Conservation (phyloP, 2,888 invertebrate species). For the Lutraria lutraria region DNA sequence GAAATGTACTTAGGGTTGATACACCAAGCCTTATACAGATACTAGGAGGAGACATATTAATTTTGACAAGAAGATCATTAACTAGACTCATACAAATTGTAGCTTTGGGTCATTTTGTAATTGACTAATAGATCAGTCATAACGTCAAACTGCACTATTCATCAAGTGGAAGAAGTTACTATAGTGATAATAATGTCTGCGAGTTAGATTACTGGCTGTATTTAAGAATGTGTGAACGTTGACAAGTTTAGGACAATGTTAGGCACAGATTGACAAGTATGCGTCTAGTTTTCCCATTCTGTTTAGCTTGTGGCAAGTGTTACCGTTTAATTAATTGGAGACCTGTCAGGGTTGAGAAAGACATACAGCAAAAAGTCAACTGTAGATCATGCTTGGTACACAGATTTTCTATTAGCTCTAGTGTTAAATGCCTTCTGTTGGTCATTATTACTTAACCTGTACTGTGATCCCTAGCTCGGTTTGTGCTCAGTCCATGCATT, state of each 20-base stretch:
- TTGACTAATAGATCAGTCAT: slow-evolving; percentile 25
- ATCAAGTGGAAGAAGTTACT: not conserved
- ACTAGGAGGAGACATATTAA: slow-evolving; percentile 11
- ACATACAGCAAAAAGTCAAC: slow-evolving; percentile 12
- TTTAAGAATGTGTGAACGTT: slow-evolving; percentile 51
- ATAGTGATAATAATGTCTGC: slow-evolving; percentile 60
- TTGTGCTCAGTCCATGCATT: not conserved
- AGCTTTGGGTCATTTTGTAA: slow-evolving; percentile 15
- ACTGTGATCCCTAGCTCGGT: not conserved
- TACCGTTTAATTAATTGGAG: slow-evolving; percentile 59
- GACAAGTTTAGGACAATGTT: slow-evolving; percentile 57
- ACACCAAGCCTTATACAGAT: not conserved
- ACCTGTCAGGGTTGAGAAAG: slow-evolving; percentile 33
- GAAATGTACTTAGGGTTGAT: not conserved
- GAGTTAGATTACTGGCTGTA: slow-evolving; percentile 39
- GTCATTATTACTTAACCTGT: slow-evolving; percentile 16
- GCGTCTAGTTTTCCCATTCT: slow-evolving; percentile 34
- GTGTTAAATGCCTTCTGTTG: slow-evolving; percentile 12
- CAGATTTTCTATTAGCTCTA: not conserved
- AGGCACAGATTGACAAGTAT: slow-evolving; percentile 59
- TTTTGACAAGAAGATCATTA: slow-evolving; percentile 15
- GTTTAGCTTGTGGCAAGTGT: slow-evolving; percentile 52
- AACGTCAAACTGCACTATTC: not conserved
- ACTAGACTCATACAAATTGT: slow-evolving; percentile 18
- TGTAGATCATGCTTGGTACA: not conserved